Base-by-base conservation (phyloP, 2,113 vertebrate species). In the Calyptomena viridis region DNA sequence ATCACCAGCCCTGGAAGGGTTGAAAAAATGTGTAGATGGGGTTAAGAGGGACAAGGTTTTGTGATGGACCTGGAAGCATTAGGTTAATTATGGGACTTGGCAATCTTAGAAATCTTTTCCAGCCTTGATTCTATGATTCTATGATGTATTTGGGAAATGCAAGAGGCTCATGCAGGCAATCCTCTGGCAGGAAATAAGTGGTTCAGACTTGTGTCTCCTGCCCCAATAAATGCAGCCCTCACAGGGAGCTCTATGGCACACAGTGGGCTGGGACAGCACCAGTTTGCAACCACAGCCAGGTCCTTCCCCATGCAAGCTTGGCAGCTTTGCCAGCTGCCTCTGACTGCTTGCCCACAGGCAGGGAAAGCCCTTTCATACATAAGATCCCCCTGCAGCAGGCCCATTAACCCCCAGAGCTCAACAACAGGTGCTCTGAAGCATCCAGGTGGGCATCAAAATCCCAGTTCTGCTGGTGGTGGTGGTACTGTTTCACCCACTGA, bases 181-280 rank as follows among this genome's bases (percentile, higher is more conserved):
- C 30, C 16, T 10, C 18, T 35, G n/a, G 7, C 20, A 63, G 64
- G 27, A 24, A 88, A 14, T 22, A 14, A 58, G 37, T 0, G 0
- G 28, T 37, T 23, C 50, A 71, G 23, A 14, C 40, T 46, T 76
- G 25, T 44, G 39, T 14, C 44, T 58, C 27, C 60, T 64, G 40
- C 31, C 10, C 33, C 1, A 0, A 8, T 40, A 63, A 39, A 9
- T 11, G 23, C 11, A 5, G 5, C 18, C 27, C 22, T 23, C 1
- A 0, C 31, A 35, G 12, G 33, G 59, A 50, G 8, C 47, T 58
- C 46, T 30, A 8, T 0, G 1, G 47, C 25, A 25, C 0, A 2
- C 17, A 30, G 8, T 0, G 0, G 5, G 18, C 73, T 66, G 13
- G 20, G 31, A 73, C 9, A 49, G 35, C 11, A 50, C 14, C n/a